Evolutionary conservation across 2,797 vertebrate genomes (phyloP).

Genomic region (Coregonus sp.): DNA sequence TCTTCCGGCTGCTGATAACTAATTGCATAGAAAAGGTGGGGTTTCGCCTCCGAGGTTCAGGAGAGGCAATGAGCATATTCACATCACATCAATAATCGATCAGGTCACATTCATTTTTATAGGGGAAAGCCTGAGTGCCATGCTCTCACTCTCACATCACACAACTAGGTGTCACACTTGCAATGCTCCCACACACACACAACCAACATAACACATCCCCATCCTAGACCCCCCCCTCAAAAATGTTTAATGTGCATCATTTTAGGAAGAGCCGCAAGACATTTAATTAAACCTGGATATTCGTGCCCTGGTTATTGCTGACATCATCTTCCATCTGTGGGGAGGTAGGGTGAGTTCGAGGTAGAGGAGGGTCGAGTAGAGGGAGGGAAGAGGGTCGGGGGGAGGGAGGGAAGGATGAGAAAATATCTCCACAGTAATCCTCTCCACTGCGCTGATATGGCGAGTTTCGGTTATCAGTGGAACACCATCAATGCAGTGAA

Average conservation of each 20-base stretch:
- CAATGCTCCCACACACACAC: not conserved
- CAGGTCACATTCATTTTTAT: conserved; percentile 20
- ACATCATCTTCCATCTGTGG: conserved; percentile 23
- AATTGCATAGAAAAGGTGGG: not conserved
- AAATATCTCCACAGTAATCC: conserved; percentile 12
- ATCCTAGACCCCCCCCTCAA: too few species aligned
- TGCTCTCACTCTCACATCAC: not conserved
- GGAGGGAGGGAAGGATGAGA: too few species aligned
- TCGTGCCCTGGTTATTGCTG: conserved; percentile 19
- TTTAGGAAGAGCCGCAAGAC: conserved; percentile 34
- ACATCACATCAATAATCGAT: conserved; percentile 18
- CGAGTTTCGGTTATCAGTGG: conserved; percentile 27
- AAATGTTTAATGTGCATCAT: conserved; percentile 33
- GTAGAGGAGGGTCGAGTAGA: not conserved
- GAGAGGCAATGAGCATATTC: not conserved
- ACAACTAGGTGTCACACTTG: not conserved
- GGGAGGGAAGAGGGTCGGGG: too few species aligned
- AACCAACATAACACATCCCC: conserved; percentile 5
- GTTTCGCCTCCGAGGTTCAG: conserved; percentile 8
- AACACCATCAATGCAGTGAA: conserved; percentile 24
- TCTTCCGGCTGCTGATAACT: not conserved
- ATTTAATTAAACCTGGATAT: conserved; percentile 38
- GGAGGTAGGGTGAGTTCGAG: conserved; percentile 27
- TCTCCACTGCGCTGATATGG: conserved; percentile 19
- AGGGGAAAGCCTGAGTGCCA: conserved; percentile 14